Conservation (phyloP, 2,113 vertebrate genomes). For the Apaloderma vittatum region DNA sequence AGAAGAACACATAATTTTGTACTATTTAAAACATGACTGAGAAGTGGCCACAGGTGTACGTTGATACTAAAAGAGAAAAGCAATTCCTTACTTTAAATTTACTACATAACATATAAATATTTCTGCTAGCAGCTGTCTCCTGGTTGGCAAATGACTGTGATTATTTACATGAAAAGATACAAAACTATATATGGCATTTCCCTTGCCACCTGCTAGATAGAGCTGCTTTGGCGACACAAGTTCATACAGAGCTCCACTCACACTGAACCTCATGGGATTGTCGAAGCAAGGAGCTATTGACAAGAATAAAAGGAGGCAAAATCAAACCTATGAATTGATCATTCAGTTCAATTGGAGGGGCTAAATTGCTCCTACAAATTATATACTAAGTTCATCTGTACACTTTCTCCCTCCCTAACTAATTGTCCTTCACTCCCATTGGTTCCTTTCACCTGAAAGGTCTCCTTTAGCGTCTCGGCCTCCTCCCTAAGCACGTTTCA, state of each 20-base stretch:
- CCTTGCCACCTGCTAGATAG: background rate
- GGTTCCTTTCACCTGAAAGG: background rate
- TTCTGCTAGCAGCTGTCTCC: background rate
- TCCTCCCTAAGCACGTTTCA: background rate
- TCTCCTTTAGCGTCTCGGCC: background rate
- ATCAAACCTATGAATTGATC: background rate
- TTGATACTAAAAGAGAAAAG: background rate
- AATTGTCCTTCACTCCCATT: background rate
- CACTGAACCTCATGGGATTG: background rate
- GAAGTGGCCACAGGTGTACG: background rate
- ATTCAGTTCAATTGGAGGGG: background rate
- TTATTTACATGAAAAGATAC: background rate
- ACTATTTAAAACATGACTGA: background rate
- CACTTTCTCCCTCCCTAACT: background rate
- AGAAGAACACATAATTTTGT: background rate
- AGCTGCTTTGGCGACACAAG: background rate
- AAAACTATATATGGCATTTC: background rate
- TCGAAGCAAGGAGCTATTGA: background rate
- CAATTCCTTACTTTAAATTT: background rate
- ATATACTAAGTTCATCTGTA: background rate
- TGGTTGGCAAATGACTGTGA: background rate
- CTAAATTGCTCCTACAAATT: background rate
- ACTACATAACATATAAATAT: background rate
- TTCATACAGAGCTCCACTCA: background rate
- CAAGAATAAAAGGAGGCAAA: background rate